phyloP scores from a whole-genome alignment of 2,797 vertebrate species.

The Lacerta agilis region DNA sequence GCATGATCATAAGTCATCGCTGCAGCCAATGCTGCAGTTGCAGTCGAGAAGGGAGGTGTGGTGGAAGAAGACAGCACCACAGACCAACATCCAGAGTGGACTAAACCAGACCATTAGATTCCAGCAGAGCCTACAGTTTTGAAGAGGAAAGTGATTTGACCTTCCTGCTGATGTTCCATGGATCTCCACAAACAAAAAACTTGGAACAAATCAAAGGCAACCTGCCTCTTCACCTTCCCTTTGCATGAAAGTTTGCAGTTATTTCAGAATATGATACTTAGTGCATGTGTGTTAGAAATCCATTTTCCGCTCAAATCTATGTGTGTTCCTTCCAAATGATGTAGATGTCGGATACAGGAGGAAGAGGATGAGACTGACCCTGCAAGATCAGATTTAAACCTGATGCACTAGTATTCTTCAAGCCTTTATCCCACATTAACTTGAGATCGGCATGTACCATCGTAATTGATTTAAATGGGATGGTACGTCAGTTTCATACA shows the following conservation, averaged over 20 bases:
- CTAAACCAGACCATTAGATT: background rate
- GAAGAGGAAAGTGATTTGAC: constrained; percentile 48
- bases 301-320: background rate
- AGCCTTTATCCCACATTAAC: too few species aligned
- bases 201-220: too few species aligned
- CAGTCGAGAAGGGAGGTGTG: background rate
- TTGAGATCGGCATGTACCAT: too few species aligned
- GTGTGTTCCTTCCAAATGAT: background rate
- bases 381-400: too few species aligned
- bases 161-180: constrained; percentile 24
- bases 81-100: accelerated
- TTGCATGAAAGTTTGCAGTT: too few species aligned
- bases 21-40: background rate
- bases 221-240: too few species aligned
- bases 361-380: background rate
- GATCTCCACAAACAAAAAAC: background rate
- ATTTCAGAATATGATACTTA: too few species aligned
- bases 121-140: background rate
- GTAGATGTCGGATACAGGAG: background rate
- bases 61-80: background rate
- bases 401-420: too few species aligned
- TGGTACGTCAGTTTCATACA: background rate
- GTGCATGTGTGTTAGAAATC: background rate
- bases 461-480: background rate
- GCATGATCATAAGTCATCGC: too few species aligned